Evolutionary conservation across 2,113 vertebrate species (phyloP).

Genomic region (Xenopus borealis): DNA sequence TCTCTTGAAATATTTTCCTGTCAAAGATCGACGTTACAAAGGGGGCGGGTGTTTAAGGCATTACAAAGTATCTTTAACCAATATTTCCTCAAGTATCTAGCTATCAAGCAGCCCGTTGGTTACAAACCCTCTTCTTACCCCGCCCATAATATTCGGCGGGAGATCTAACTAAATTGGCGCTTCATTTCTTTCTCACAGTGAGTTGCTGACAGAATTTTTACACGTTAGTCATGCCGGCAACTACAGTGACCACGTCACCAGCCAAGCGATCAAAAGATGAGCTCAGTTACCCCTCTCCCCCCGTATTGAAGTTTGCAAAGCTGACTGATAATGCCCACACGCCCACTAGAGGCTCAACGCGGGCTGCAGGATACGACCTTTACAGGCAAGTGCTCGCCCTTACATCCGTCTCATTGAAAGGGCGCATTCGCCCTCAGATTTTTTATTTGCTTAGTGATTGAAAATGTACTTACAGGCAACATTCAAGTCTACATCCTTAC

Average conservation of each 20-base stretch:
- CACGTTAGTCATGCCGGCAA: conserved; percentile 69
- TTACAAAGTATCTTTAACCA: too few relatives aligned
- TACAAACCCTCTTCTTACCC: not conserved
- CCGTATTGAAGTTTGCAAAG: conserved; percentile 72
- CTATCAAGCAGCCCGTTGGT: too few relatives aligned
- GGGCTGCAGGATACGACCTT: conserved; percentile 87
- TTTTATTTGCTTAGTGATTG: too few relatives aligned
- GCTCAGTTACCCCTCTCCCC: not conserved
- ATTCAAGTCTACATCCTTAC: too few relatives aligned
- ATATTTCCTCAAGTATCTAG: too few relatives aligned
- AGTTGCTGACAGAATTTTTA: too few relatives aligned
- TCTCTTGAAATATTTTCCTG: too few relatives aligned
- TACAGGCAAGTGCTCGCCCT: conserved; percentile 76
- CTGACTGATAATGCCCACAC: conserved; percentile 80
- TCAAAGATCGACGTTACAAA: too few relatives aligned
- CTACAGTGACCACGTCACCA: conserved; percentile 58
- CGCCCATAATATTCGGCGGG: conserved; percentile 1
- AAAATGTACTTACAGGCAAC: too few relatives aligned
- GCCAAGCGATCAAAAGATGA: conserved; percentile 62
- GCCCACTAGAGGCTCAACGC: conserved; percentile 78
- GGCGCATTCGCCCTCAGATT: too few relatives aligned
- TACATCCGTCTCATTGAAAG: too few relatives aligned
- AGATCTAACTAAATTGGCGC: not conserved
- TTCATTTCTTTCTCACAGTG: not conserved
- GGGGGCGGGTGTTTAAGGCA: too few relatives aligned